Percentiles rank a stretch among this genome's conserved stretches.
Conservation (phyloP, 2,113 vertebrate species). For the Platichthys flesus region DNA sequence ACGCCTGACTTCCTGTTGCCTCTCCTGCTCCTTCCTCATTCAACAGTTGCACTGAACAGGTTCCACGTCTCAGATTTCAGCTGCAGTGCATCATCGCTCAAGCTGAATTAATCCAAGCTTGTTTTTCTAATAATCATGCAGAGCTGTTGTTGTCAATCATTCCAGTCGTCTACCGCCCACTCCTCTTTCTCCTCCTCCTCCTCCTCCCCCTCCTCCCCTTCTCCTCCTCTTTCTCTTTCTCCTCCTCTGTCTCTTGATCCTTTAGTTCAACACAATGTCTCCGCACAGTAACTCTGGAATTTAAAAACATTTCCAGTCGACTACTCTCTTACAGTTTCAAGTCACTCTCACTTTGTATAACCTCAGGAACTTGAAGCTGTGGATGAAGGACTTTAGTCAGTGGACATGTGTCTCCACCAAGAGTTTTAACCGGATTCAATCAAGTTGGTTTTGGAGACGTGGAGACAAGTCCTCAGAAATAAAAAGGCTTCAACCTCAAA, state of each 20-base stretch:
- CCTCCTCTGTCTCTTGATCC: constrained; percentile 17
- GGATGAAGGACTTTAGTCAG: too few species aligned
- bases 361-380: too few species aligned
- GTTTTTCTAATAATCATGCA: neutral
- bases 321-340: too few species aligned
- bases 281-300: too few species aligned
- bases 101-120: constrained; percentile 15
- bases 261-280: neutral
- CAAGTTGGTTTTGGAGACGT: too few species aligned
- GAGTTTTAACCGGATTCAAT: too few species aligned
- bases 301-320: too few species aligned
- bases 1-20: constrained; percentile 7
- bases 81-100: neutral
- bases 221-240: neutral
- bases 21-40: constrained; percentile 19
- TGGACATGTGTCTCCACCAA: too few species aligned
- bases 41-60: constrained; percentile 46
- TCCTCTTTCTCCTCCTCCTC: neutral
- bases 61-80: constrained; percentile 41
- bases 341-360: too few species aligned
- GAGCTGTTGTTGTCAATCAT: constrained; percentile 46
- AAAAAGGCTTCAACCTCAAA: too few species aligned
- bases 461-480: too few species aligned
- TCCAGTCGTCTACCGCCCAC: neutral
- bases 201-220: too few species aligned